Conservation (phyloP, 2,888 invertebrate species). For the Drosophila pullipes region DNA sequence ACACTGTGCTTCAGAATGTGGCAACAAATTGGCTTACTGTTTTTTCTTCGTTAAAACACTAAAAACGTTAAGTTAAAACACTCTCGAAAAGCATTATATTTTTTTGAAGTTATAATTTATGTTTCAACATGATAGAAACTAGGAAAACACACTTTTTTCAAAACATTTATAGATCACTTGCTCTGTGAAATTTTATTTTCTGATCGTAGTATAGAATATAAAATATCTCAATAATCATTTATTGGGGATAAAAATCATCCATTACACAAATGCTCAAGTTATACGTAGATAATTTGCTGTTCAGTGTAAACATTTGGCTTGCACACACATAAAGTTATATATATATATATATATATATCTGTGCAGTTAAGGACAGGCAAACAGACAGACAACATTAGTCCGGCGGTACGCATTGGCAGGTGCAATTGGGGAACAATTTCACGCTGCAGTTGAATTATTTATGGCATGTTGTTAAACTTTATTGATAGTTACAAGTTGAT, state of each 20-base stretch:
- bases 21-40: neutral
- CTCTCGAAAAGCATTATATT: neutral
- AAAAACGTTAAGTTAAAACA: neutral
- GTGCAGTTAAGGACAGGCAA: constrained; percentile 11
- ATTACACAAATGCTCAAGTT: neutral
- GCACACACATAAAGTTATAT: constrained; percentile 13
- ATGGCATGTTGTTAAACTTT: constrained; percentile 52
- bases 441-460: constrained; percentile 62
- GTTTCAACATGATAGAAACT: too few species aligned
- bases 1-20: constrained; percentile 45
- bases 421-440: constrained; percentile 74
- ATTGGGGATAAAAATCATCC: neutral
- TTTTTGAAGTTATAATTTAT: neutral
- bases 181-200: neutral
- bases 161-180: neutral
- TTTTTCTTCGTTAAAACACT: neutral
- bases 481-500: constrained; percentile 31
- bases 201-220: neutral
- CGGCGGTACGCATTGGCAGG: constrained; percentile 61
- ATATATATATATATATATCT: neutral
- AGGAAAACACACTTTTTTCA: too few species aligned
- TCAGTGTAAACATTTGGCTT: constrained; percentile 27
- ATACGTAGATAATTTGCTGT: neutral
- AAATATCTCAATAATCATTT: neutral
- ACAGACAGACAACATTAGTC: constrained; percentile 8